Evolutionary conservation across 2,888 invertebrate species (phyloP), one percentile per base, ranked within the genome.

Genomic region (Azorinus chamasolen): DNA sequence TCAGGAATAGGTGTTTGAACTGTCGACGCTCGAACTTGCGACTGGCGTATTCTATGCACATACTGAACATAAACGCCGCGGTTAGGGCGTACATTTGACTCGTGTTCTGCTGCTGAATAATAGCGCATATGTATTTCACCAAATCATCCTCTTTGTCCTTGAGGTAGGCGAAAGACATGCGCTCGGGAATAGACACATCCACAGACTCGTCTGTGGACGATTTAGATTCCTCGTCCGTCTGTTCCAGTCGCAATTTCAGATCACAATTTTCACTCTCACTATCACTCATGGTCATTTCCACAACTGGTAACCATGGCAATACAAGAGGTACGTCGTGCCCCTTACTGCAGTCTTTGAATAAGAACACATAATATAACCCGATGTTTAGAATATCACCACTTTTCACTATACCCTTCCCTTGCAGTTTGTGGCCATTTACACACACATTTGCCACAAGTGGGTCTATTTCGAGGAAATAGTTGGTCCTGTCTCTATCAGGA

Each of bases 331-430:
- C 83, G 59, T 90, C 90, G 46, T 76, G 71, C 24, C 87, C 87
- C 24, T 79, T 81, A 12, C 87, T 88, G 18, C 88, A 87, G 50
- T 91, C 90, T 81, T 91, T 91, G 79, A 88, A 91, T 45, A 91
- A 66, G 50, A 91, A 89, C 51, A 89, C 79, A 71, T 91, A 91
- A 63, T 90, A 85, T 20, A 83, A 79, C 2, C 91, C 91, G 22
- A 91, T 65, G 16, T 83, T 77, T 18, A 91, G 54, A n/a, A 91
- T 80, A 76, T 91, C 91, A 2, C 91, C 91, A 39, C 89, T 84
- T 55, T 85, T 76, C 4, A 91, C 74, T 1, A 85, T 72, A 14
- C 84, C 72, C 43, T 77, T 85, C 0, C 76, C 66, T 1, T 59
- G 70, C 18, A 90, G 79, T 25, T 64, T 79, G 8, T 71, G 72